Evolutionary conservation across 2,113 vertebrate species (phyloP).

Genomic region (Rynchops niger): DNA sequence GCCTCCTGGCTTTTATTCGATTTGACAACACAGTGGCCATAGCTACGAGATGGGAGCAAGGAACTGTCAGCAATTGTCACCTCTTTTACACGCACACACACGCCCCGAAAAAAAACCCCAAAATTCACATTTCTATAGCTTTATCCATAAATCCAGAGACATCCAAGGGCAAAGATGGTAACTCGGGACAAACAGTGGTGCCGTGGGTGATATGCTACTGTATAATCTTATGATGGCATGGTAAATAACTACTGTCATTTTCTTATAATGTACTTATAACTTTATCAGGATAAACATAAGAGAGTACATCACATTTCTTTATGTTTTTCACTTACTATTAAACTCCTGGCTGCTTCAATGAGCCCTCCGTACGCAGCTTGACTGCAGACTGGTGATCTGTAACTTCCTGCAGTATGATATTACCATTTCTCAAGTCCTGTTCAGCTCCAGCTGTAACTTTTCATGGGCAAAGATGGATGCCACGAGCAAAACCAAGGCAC

Average conservation of each 20-base stretch:
- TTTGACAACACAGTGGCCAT: neutral
- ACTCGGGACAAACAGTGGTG: neutral
- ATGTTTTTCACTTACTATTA: constrained; percentile 14
- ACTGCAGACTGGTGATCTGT: neutral
- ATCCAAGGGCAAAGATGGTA: neutral
- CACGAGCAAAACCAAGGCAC: neutral
- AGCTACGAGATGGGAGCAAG: neutral
- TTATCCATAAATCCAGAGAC: neutral
- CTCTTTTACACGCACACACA: neutral
- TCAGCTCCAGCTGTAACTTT: constrained; percentile 26
- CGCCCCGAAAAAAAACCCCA: neutral
- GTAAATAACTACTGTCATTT: constrained; percentile 1
- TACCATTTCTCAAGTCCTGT: constrained; percentile 32
- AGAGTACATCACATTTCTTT: neutral
- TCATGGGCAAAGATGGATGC: constrained; percentile 42
- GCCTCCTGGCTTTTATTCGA: neutral
- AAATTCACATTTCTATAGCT: neutral
- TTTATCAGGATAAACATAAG: neutral
- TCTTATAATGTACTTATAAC: neutral
- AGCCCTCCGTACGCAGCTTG: neutral
- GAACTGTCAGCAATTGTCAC: neutral
- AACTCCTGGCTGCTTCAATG: neutral
- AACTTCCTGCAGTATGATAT: neutral
- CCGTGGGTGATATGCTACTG: neutral
- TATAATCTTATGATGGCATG: neutral